Percentiles rank a stretch among this genome's conserved stretches.
Evolutionary conservation across 2,888 invertebrate genomes (phyloP).

Genomic region (Gisinianus flammeolus): DNA sequence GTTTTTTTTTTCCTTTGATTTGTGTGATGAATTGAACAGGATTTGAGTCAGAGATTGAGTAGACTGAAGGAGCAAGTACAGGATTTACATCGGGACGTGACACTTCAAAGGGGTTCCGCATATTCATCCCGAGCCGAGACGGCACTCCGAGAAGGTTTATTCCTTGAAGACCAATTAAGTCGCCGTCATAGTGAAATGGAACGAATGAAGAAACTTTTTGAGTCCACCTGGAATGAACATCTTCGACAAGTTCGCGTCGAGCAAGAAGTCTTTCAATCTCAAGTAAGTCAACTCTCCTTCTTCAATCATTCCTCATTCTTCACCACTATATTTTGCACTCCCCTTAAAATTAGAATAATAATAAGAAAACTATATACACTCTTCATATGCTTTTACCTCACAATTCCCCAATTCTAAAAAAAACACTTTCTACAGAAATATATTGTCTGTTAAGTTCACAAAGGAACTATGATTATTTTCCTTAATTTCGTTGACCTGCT

Average conservation of each 20-base stretch:
- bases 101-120: conserved; percentile 67
- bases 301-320: neutral
- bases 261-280: conserved; percentile 71
- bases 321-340: neutral
- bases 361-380: too few species aligned
- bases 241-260: conserved; percentile 73
- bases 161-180: conserved; percentile 69
- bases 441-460: too few species aligned
- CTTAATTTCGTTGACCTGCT: too few species aligned
- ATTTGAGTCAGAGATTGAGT: conserved; percentile 69
- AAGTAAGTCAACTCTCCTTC: conserved; percentile 61
- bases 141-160: conserved; percentile 67
- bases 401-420: too few species aligned
- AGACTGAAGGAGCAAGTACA: conserved; percentile 70
- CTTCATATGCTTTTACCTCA: too few species aligned
- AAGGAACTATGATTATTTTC: too few species aligned
- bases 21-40: too few species aligned
- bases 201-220: conserved; percentile 68
- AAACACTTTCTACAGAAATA: too few species aligned
- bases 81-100: conserved; percentile 74
- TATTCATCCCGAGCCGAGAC: conserved; percentile 62
- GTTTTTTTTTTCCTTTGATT: too few species aligned
- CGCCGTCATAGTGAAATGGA: conserved; percentile 70
- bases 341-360: neutral
- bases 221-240: conserved; percentile 75